Base-by-base conservation (phyloP, 2,113 vertebrate species). In the Gulo gulo region DNA sequence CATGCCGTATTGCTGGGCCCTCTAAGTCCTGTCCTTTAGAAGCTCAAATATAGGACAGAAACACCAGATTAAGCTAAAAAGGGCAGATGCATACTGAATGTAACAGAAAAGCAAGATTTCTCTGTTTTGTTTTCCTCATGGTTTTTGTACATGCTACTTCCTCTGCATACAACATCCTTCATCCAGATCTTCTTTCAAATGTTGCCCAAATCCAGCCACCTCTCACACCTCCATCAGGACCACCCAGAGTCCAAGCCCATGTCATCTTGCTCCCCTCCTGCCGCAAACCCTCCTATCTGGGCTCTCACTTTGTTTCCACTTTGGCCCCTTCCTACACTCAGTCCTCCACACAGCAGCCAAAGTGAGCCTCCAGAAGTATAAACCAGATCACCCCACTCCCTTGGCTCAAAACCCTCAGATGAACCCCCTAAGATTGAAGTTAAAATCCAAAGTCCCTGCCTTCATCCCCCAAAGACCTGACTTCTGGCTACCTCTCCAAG, bases 21-120 rank as follows among this genome's bases (percentile, higher is more conserved):
- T 88, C 74, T 95, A 82, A 88, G 93, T 47, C 12, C 0, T 65
- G 52, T 14, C 29, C 39, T 93, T 92, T 52, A 76, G n/a, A 84
- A 88, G 59, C 12, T 82, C 59, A 88, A 52, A 79, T 52, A 79
- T 36, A 63, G 73, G 24, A 85, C 2, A 96, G 55, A 73, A 18
- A 47, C 21, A 16, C 0, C 45, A 94, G 59, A 78, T 91, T 29
- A 92, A 55, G 39, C 87, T 79, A 81, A 79, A 88, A 94, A 83
- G 59, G 36, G 45, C 26, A 93, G 29, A 79, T 23, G 29, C 11
- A 78, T 73, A 91, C 21, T 39, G 26, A 89, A 57, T 79, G 29
- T 83, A 92, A 88, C 18, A 73, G 20, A 93, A 96, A 96, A 88
- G 45, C 26, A 85, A 89, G 69, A 55, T 74, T 59, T 80, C 31